These are phyloP conservation scores for Ophiodon elongatus DNA, from an alignment of 2,113 vertebrate species.

Conservation along the genomic window DNA sequence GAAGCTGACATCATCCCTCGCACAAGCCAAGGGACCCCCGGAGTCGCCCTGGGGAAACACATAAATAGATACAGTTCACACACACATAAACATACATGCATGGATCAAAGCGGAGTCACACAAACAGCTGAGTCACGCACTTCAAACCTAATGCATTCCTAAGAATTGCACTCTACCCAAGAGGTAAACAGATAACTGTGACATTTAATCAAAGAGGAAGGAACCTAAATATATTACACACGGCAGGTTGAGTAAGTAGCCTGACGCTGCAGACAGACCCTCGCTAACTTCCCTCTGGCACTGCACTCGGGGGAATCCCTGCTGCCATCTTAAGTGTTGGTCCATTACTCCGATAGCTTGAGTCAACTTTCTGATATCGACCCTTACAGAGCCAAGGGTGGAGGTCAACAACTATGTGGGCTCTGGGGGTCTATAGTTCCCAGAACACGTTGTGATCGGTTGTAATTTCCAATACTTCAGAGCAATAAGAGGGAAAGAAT, in stretches of 20 bases:
- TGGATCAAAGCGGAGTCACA: slow-evolving; percentile 27
- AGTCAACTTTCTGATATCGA: slow-evolving; percentile 21
- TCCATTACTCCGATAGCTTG: slow-evolving; percentile 3
- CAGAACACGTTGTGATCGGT: neutral
- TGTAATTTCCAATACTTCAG: neutral
- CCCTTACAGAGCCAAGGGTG: neutral
- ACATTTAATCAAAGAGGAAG: slow-evolving; percentile 40
- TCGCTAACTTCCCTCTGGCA: neutral
- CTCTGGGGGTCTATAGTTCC: neutral
- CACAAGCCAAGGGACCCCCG: slow-evolving; percentile 92
- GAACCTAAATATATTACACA: slow-evolving; percentile 32
- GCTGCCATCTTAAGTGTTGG: slow-evolving; percentile 20
- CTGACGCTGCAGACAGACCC: neutral
- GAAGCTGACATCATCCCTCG: slow-evolving; percentile 85
- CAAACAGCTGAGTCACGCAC: slow-evolving; percentile 57
- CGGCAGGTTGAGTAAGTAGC: neutral
- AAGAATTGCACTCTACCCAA: slow-evolving; percentile 8
- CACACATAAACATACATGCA: slow-evolving; percentile 36
- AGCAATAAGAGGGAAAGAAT: neutral
- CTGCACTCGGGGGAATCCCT: slow-evolving; percentile 21
- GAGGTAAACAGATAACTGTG: slow-evolving; percentile 44
- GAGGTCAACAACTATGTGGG: neutral
- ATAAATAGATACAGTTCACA: slow-evolving; percentile 19
- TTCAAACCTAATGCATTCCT: slow-evolving; percentile 24
- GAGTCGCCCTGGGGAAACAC: slow-evolving; percentile 91